These are phyloP conservation scores for Lepidostoma basale DNA, from an alignment of 1,140 invertebrate species.

Conservation along the genomic window DNA sequence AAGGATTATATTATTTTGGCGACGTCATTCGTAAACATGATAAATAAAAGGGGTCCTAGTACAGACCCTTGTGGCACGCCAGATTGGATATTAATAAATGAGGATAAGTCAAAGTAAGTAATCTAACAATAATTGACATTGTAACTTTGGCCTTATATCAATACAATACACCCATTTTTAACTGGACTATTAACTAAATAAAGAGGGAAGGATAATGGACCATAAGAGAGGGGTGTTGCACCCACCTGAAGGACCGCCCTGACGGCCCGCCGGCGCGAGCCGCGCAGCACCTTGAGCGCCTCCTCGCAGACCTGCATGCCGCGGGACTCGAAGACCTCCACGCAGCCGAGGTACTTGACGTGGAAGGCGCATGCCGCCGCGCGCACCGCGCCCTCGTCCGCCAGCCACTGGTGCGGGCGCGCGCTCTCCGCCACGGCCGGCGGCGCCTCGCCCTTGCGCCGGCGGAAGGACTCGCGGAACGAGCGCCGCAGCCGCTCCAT, in stretches of 20 bases:
- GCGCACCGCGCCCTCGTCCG: constrained; percentile 95
- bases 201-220: too few relatives aligned
- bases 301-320: constrained; percentile 99
- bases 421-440: constrained; percentile 76
- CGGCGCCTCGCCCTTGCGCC: constrained; percentile 71
- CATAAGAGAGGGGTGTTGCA: too few relatives aligned
- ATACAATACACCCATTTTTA: too few relatives aligned
- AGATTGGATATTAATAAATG: too few relatives aligned
- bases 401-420: constrained; percentile 97
- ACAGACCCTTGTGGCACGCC: too few relatives aligned
- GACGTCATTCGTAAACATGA: too few relatives aligned
- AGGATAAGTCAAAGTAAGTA: too few relatives aligned
- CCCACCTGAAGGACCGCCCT: constrained; percentile 94
- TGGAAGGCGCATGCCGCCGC: constrained; percentile 95
- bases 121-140: too few relatives aligned
- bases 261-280: constrained; percentile 84
- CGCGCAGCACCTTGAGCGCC: constrained; percentile 91
- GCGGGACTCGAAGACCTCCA: constrained; percentile 98
- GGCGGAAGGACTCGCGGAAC: constrained; percentile 91
- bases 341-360: constrained; percentile 98
- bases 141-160: too few relatives aligned
- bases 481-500: constrained; percentile 93
- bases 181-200: too few relatives aligned
- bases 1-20: too few relatives aligned
- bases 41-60: too few relatives aligned